phyloP scores from a whole-genome alignment of 2,797 vertebrate genomes.

The Emydoidea blandingii region DNA sequence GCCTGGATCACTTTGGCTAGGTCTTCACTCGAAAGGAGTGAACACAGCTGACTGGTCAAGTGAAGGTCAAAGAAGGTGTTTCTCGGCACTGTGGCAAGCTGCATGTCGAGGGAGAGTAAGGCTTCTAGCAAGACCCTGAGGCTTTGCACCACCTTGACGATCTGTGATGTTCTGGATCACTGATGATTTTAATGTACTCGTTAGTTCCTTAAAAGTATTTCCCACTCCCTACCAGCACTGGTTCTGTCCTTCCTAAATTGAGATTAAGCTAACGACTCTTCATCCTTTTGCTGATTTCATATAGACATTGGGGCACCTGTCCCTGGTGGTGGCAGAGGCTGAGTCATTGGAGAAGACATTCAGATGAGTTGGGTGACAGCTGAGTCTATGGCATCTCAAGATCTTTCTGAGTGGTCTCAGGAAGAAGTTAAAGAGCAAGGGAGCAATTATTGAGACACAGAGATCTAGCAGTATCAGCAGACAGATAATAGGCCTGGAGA shows the following conservation, averaged over 20 bases:
- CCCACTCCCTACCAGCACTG: background rate
- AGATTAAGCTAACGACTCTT: background rate
- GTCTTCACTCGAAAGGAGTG: background rate
- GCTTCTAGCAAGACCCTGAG: fast-evolving
- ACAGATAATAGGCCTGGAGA: constrained; percentile 2
- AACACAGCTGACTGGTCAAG: background rate
- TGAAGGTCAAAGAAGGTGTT: background rate
- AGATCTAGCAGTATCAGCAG: background rate
- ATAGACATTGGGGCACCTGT: background rate
- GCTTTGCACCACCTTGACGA: fast-evolving
- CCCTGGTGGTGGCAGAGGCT: background rate
- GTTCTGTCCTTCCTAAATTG: background rate
- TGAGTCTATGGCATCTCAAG: background rate
- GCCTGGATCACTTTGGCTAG: background rate
- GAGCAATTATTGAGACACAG: background rate
- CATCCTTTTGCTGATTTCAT: background rate
- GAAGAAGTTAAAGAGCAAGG: background rate
- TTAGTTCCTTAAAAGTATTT: background rate
- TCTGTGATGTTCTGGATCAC: background rate
- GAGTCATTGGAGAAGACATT: background rate
- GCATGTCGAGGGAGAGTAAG: fast-evolving
- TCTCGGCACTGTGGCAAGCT: background rate
- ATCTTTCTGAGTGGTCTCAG: background rate
- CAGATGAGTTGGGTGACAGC: background rate
- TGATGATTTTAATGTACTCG: background rate